A percentile compares a stretch with the other conserved stretches of the same genome.
Conservation (phyloP, 2,888 invertebrate species). For the Willowsia nigromaculata region DNA sequence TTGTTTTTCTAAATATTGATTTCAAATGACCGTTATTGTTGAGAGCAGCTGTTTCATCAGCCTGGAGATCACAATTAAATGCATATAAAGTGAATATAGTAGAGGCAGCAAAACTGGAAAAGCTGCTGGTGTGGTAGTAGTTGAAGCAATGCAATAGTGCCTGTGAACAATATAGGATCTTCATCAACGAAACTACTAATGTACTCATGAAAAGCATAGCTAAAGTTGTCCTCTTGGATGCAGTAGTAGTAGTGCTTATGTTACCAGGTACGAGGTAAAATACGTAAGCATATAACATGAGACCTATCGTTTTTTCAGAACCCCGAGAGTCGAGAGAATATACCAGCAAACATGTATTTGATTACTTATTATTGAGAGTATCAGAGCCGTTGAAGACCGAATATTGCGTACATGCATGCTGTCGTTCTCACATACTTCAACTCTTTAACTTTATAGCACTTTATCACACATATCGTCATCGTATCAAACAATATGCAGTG, state of each 20-base stretch:
- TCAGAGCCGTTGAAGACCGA: background rate
- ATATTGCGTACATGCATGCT: background rate
- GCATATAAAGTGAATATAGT: background rate
- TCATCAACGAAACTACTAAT: too few species aligned
- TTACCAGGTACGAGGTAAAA: background rate
- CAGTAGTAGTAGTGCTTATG: too few species aligned
- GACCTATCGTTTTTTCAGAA: background rate
- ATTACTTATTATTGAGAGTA: background rate
- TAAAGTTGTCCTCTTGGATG: too few species aligned
- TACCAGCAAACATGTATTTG: background rate
- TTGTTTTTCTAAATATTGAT: background rate
- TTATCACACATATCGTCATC: background rate
- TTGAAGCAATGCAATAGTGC: background rate
- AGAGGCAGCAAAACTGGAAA: background rate
- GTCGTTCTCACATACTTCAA: background rate
- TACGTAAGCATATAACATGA: background rate
- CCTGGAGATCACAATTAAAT: slow-evolving; percentile 1
- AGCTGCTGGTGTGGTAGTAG: background rate
- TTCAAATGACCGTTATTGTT: slow-evolving; percentile 30
- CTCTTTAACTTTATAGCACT: background rate
- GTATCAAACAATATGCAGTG: background rate
- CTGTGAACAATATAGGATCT: background rate
- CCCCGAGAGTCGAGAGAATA: background rate
- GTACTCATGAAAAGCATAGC: too few species aligned
- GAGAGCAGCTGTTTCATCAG: slow-evolving; percentile 50